phyloP scores from a whole-genome alignment of 2,888 invertebrate genomes.

The Metalampra italica region DNA sequence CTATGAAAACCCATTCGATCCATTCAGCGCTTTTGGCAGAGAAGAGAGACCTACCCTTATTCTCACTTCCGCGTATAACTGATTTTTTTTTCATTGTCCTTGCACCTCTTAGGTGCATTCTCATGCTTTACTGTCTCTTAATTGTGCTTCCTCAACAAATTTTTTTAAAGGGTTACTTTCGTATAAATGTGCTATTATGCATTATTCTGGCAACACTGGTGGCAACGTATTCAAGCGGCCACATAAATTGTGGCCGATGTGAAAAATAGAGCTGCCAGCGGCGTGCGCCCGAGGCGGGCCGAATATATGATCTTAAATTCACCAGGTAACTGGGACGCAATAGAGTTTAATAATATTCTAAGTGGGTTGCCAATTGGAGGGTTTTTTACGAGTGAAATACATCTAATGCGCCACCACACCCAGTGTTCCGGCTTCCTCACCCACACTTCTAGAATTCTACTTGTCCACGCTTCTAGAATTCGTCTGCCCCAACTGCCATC shows the following conservation, averaged over 20 bases:
- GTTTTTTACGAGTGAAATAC: neutral
- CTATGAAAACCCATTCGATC: no score
- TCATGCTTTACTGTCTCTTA: neutral
- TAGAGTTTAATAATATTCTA: constrained; percentile 5
- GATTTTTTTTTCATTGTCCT: neutral
- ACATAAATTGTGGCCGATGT: constrained; percentile 55
- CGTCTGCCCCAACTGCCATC: no score
- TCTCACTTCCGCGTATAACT: neutral
- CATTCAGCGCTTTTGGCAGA: no score
- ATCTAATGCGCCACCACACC: no score
- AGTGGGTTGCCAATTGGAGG: constrained; percentile 1
- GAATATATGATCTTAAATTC: constrained; percentile 46
- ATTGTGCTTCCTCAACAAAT: neutral
- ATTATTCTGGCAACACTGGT: neutral
- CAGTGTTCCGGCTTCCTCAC: no score
- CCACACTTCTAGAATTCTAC: no score
- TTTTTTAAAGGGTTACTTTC: neutral
- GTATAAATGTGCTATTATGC: neutral
- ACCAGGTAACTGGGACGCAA: constrained; percentile 27
- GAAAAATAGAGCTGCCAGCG: constrained; percentile 50
- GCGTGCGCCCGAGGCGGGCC: constrained; percentile 19
- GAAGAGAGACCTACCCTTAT: no score
- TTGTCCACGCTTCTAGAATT: no score
- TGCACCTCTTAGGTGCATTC: neutral
- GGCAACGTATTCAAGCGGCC: constrained; percentile 38